These are phyloP conservation scores for Mythimna lalbum DNA, from an alignment of 2,888 invertebrate genomes.

Conservation along the genomic window DNA sequence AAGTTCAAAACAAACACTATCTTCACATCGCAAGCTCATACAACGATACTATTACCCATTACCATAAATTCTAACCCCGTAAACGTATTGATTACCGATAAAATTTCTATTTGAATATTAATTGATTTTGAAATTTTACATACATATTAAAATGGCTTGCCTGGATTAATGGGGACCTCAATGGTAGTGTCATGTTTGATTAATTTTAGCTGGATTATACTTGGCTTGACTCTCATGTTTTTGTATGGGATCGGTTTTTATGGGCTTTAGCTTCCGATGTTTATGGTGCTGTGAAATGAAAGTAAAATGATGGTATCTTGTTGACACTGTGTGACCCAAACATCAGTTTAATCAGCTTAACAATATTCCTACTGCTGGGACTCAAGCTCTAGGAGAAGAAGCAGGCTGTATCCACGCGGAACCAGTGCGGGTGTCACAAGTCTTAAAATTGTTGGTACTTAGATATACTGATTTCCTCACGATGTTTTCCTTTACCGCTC, in stretches of 20 bases:
- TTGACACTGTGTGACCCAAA: too few relatives aligned
- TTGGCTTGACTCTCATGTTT: conserved; percentile 46
- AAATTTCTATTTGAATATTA: conserved; percentile 68
- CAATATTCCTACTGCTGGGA: too few relatives aligned
- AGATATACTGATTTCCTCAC: too few relatives aligned
- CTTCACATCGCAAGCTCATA: conserved; percentile 10
- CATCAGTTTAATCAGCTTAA: too few relatives aligned
- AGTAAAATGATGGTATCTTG: background rate
- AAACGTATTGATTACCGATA: conserved; percentile 63
- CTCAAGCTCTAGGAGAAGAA: too few relatives aligned
- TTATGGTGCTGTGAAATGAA: conserved; percentile 24
- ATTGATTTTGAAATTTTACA: conserved; percentile 67
- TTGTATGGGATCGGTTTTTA: conserved; percentile 28
- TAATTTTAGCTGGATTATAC: conserved; percentile 53
- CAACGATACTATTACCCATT: conserved; percentile 41
- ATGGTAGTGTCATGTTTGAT: conserved; percentile 59
- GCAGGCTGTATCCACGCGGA: too few relatives aligned
- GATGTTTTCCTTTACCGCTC: too few relatives aligned
- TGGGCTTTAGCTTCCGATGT: conserved; percentile 20
- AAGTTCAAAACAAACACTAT: conserved; percentile 32
- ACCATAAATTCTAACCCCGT: conserved; percentile 47
- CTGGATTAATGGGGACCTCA: conserved; percentile 53
- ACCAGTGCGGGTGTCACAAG: too few relatives aligned
- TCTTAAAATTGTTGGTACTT: too few relatives aligned
- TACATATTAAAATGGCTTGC: conserved; percentile 57